These are phyloP conservation scores for Cladopsammia gracilis DNA, from an alignment of 64 coral and sea anemone species.

Conservation along the genomic window DNA sequence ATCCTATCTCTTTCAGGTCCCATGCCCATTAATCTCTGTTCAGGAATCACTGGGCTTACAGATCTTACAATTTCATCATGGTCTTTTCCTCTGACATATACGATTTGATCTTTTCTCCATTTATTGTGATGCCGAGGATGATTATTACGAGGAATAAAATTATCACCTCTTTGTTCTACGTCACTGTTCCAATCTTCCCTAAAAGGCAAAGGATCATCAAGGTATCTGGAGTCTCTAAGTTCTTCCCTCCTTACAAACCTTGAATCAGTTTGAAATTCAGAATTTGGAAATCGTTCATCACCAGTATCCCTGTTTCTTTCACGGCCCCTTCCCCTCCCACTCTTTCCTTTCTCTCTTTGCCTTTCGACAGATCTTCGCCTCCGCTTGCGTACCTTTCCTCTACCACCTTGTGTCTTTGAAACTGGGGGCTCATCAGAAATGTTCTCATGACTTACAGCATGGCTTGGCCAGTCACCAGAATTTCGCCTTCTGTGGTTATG, in stretches of 20 bases:
- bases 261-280: slow-evolving; percentile 10
- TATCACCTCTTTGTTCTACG: neutral
- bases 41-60: slow-evolving; percentile 17
- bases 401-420: neutral
- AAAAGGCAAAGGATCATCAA: neutral
- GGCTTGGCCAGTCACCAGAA: slow-evolving; percentile 42
- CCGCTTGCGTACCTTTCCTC: slow-evolving; percentile 1
- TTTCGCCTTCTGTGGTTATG: slow-evolving; percentile 42
- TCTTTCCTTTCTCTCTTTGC: slow-evolving; percentile 20
- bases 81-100: slow-evolving; percentile 40
- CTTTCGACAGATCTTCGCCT: slow-evolving; percentile 4
- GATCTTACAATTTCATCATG: slow-evolving; percentile 12
- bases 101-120: slow-evolving; percentile 2
- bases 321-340: slow-evolving; percentile 29
- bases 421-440: neutral
- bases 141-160: neutral
- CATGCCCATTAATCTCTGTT: slow-evolving; percentile 8
- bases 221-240: slow-evolving; percentile 29
- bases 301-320: slow-evolving; percentile 9
- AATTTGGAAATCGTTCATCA: slow-evolving; percentile 8
- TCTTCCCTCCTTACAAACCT: slow-evolving; percentile 33
- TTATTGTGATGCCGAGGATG: neutral
- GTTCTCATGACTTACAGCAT: neutral
- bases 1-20: slow-evolving; percentile 2
- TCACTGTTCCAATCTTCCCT: slow-evolving; percentile 30